Conservation (phyloP, 2,888 invertebrate genomes). For the Dermolepida albohirtum region DNA sequence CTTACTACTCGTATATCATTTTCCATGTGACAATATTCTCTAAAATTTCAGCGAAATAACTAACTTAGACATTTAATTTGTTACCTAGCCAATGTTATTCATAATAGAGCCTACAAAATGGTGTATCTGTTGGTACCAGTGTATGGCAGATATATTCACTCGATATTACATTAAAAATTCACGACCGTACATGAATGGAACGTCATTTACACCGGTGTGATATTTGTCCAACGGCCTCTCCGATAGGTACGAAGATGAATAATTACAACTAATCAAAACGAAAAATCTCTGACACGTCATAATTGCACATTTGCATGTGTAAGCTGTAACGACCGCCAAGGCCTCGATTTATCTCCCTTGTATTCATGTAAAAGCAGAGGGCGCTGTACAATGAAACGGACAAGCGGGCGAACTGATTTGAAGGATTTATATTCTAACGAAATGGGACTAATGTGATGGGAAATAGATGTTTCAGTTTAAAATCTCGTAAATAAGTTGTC, state of each 20-base stretch:
- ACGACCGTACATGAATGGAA: neutral
- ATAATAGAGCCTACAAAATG: no score
- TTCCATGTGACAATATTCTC: no score
- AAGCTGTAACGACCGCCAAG: slow-evolving; percentile 2
- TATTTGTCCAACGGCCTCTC: slow-evolving; percentile 11
- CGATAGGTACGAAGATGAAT: slow-evolving; percentile 23
- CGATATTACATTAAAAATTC: slow-evolving; percentile 14
- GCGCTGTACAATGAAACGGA: slow-evolving; percentile 4
- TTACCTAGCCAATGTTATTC: no score
- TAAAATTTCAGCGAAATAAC: no score
- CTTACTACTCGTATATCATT: no score
- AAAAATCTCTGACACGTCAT: slow-evolving; percentile 28
- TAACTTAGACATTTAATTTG: no score
- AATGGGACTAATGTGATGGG: neutral
- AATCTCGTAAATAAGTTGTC: slow-evolving; percentile 21
- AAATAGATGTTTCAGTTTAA: slow-evolving; percentile 17
- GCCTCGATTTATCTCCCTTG: slow-evolving; percentile 8
- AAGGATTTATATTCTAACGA: slow-evolving; percentile 22
- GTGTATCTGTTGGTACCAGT: no score
- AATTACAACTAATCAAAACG: slow-evolving; percentile 23
- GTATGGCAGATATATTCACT: no score
- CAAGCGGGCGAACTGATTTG: slow-evolving; percentile 19
- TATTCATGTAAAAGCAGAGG: slow-evolving; percentile 1
- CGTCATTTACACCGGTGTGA: slow-evolving; percentile 11
- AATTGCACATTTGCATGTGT: slow-evolving; percentile 36